Conservation (phyloP, 2,113 vertebrate species). For the Pandion haliaetus region DNA sequence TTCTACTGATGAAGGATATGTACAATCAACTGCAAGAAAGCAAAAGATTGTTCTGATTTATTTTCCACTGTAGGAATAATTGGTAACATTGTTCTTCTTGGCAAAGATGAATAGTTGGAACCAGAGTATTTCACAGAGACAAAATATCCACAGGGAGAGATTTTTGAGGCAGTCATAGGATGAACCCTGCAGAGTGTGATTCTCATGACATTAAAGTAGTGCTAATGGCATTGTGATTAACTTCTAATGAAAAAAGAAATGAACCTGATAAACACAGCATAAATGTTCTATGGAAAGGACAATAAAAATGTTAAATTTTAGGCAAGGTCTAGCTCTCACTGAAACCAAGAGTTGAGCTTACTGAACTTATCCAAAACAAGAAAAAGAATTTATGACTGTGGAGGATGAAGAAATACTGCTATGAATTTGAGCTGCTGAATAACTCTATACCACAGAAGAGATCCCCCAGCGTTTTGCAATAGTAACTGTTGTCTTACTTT, state of each 20-base stretch:
- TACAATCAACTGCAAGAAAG: constrained; percentile 22
- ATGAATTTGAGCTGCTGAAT: constrained; percentile 4
- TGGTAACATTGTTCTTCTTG: constrained; percentile 64
- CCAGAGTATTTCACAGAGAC: constrained; percentile 37
- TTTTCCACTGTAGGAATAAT: constrained; percentile 59
- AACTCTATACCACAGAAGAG: constrained; percentile 10
- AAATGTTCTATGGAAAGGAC: background rate
- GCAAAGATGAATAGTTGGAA: constrained; percentile 63
- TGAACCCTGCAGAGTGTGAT: constrained; percentile 59
- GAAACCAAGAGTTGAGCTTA: background rate
- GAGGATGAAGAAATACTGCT: background rate
- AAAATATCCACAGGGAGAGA: constrained; percentile 62
- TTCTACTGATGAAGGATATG: constrained; percentile 35
- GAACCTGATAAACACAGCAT: constrained; percentile 1
- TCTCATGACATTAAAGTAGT: constrained; percentile 57
- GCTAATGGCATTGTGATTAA: background rate
- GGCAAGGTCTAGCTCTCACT: constrained; percentile 9
- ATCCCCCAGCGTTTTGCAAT: constrained; percentile 58
- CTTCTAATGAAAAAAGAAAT: constrained; percentile 29
- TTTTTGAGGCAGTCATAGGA: constrained; percentile 56
- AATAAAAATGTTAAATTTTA: constrained; percentile 29
- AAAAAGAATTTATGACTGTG: constrained; percentile 22
- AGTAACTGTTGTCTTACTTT: constrained; percentile 38
- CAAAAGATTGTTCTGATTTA: constrained; percentile 49
- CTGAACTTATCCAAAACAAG: constrained; percentile 33